Evolutionary conservation across 2,797 vertebrate species (phyloP).

Genomic region (Scolopax bukidnonensis): DNA sequence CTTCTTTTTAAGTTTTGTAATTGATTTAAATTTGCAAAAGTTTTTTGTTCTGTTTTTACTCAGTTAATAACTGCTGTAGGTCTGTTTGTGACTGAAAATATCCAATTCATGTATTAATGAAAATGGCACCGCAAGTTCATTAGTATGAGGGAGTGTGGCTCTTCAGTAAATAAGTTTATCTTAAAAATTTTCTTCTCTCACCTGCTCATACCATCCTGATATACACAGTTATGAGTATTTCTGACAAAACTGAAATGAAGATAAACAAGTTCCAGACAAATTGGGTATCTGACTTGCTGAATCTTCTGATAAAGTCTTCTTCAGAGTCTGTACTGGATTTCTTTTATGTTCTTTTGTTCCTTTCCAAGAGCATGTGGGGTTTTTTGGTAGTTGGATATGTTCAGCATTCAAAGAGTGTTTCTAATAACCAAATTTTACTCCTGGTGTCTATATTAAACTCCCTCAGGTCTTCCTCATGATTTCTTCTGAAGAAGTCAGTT

Average conservation of each 20-base stretch:
- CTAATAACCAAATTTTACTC: constrained; percentile 36
- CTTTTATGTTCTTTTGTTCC: background rate
- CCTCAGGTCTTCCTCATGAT: background rate
- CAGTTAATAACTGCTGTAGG: background rate
- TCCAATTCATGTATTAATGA: background rate
- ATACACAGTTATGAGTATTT: background rate
- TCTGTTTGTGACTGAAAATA: background rate
- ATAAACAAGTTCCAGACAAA: background rate
- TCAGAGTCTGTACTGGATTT: background rate
- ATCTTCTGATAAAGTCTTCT: background rate
- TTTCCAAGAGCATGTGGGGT: background rate
- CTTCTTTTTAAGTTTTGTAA: background rate
- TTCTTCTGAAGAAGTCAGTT: constrained; percentile 15
- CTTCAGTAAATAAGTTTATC: background rate
- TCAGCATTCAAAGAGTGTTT: background rate
- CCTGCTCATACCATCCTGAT: fast-evolving
- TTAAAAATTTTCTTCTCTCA: background rate
- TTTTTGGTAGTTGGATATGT: background rate
- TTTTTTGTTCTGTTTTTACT: background rate
- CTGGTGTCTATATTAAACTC: constrained; percentile 19
- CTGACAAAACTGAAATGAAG: background rate
- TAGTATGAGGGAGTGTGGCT: background rate
- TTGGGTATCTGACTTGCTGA: background rate
- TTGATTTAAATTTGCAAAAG: background rate
- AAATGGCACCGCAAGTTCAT: background rate